Base-by-base conservation (phyloP, 2,113 vertebrate species). In the Asarcornis scutulata region DNA sequence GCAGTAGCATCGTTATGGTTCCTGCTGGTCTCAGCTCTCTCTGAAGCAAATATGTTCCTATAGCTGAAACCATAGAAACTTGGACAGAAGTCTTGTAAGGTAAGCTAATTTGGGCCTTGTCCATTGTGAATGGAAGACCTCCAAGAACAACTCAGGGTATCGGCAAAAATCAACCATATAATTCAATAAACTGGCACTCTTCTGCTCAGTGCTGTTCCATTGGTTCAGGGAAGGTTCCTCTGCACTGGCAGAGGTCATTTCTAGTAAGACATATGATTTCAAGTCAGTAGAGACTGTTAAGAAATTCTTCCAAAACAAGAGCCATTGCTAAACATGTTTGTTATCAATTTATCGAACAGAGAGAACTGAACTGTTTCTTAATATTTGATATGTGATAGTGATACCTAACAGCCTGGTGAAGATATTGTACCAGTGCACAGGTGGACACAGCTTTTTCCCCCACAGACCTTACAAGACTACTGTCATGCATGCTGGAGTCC, bases 1-100 rank as follows among this genome's bases (percentile, higher is more conserved):
- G 84, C 4, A 0, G n/a, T 31, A 66, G 34, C 74, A 36, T 75
- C 2, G 0, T 66, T 69, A 26, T 0, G 0, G 50, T 32, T 79
- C 91, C 78, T 89, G 62, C 78, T 86, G 80, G 55, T 78, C 64
- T 86, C 80, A 27, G 63, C 73, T 84, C 83, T 59, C 73, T 83
- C 78, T 91, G 44, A 85, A 89, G 71, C 71, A 85, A 86, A 79
- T 80, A 66, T 80, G 22, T 32, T 80, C 71, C 48, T 2, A 0
- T 44, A 53, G 56, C 81, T 91, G 53, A 59, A 95, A 74, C 50
- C 67, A 89, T 50, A 88, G 94, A 76, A 74, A 74, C 79, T 77
- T 89, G 91, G 82, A 74, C 55, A 67, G 75, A 53, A 77, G 36
- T 66, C 78, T 66, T 85, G 44, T 62, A 83, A 77, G 78, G 63